Evolutionary conservation across 2,113 vertebrate genomes (phyloP), one percentile per base, ranked within the genome.

Genomic region (Pogonocichla stellata): DNA sequence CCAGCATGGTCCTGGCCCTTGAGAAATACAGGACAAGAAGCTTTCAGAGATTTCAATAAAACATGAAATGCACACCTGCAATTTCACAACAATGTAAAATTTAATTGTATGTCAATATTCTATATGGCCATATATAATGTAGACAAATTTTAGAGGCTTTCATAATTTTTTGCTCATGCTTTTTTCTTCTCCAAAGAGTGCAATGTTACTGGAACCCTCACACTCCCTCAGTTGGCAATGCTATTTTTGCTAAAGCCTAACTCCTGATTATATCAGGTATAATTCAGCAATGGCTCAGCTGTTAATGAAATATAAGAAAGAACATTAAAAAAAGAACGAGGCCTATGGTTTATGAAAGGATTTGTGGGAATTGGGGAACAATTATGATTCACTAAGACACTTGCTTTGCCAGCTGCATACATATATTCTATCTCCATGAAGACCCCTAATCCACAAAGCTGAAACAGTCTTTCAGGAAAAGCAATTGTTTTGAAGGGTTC

Each of bases 341-440:
- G 19, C 15, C 80, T 88, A 31, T 25, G 48, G 38, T 82, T 92
- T 94, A 53, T 81, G 53, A 93, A 93, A 95, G 74, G 84, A 90
- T 87, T 69, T 95, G 73, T 95, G 87, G 54, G 89, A 96, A 94
- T 7, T 93, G 54, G 19, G 50, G 47, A 91, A 92, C 78, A 95
- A 90, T 90, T 91, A 64, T 40, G 19, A 65, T 88, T 93, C 90
- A 77, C 74, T 86, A 75, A 90, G 50, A 82, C 88, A 86, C 51
- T 92, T 90, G 61, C 45, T 93, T 93, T 95, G 81, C 88, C 91
- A 95, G 78, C 81, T 95, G 80, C 74, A 87, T 78, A 56, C 48
- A 43, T 77, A 23, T 42, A 89, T 67, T 89, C 69, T 53, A 20
- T 48, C 62, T 90, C 66, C 58, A 56, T 25, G 71, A 96, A 93